A percentile compares a stretch with the other conserved stretches of the same genome.
These are phyloP conservation scores for Leptosomus discolor DNA, from an alignment of 2,113 vertebrate genomes.

Conservation along the genomic window DNA sequence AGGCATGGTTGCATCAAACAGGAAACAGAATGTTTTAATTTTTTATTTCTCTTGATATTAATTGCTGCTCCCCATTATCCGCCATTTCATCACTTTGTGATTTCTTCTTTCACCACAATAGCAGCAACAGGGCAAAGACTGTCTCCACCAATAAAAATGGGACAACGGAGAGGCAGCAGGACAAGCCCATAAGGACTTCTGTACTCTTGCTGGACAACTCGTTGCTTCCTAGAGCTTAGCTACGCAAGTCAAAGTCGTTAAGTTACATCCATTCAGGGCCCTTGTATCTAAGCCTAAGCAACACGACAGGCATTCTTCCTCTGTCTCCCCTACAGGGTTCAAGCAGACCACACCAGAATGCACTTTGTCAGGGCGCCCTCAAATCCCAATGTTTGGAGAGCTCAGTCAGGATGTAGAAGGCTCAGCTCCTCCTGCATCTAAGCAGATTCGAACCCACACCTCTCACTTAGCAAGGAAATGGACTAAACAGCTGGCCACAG, in stretches of 20 bases:
- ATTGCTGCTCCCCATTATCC: background rate
- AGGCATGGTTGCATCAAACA: background rate
- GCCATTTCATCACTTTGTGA: background rate
- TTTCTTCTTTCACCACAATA: background rate
- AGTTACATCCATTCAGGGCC: background rate
- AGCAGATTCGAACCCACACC: background rate
- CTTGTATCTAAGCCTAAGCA: background rate
- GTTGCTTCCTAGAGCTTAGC: background rate
- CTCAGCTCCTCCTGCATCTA: background rate
- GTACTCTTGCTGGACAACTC: background rate
- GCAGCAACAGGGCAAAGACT: background rate
- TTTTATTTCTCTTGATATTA: background rate
- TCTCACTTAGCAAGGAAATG: background rate
- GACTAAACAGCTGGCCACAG: background rate
- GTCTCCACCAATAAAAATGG: background rate
- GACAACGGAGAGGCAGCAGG: background rate
- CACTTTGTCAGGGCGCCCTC: background rate
- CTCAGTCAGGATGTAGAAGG: background rate
- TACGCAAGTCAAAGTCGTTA: background rate
- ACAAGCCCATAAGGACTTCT: background rate
- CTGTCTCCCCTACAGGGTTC: background rate
- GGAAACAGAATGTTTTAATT: background rate
- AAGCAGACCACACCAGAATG: background rate
- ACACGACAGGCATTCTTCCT: background rate
- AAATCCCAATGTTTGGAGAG: background rate